Conservation (phyloP, 1,140 invertebrate genomes). For the Rhopalosiphum padi region DNA sequence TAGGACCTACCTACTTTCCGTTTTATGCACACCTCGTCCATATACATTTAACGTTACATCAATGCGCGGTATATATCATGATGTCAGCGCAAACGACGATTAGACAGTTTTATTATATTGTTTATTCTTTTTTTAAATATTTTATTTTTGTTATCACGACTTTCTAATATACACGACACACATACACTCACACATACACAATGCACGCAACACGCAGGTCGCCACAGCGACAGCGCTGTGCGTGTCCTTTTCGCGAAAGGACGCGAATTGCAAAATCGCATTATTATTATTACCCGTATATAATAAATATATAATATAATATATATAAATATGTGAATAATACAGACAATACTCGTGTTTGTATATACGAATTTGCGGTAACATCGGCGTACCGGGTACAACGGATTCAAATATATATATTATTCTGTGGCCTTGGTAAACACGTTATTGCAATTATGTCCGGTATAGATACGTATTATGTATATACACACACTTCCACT, state of each 20-base stretch:
- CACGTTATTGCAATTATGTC: constrained; percentile 38
- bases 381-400: constrained; percentile 36
- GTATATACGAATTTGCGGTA: neutral
- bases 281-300: neutral
- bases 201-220: neutral
- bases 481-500: neutral
- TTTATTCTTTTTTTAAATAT: neutral
- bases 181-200: neutral
- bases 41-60: neutral
- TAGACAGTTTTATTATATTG: neutral
- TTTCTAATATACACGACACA: constrained; percentile 10
- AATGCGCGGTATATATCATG: neutral
- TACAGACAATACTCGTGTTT: neutral
- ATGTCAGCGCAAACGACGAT: constrained; percentile 39
- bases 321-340: neutral
- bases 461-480: neutral
- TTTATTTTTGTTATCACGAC: neutral
- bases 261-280: constrained; percentile 37
- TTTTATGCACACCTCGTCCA: neutral
- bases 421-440: constrained; percentile 35
- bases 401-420: constrained; percentile 25
- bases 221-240: neutral
- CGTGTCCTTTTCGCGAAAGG: constrained; percentile 36
- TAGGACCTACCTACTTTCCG: neutral
- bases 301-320: neutral